phyloP scores from a whole-genome alignment of 2,797 vertebrate genomes.

The Acanthiza pusilla region DNA sequence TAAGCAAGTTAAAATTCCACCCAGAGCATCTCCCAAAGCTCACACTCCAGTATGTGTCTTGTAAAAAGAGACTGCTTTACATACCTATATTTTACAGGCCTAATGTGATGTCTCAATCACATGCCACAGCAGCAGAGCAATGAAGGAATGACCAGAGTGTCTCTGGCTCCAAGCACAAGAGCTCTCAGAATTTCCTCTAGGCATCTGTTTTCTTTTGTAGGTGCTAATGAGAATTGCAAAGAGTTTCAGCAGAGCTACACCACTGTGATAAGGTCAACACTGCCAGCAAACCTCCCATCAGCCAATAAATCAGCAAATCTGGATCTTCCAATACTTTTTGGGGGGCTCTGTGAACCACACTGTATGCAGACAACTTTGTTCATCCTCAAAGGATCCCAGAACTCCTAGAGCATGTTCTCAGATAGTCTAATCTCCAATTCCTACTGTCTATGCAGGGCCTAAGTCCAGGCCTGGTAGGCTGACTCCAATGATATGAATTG shows the following conservation, averaged over 20 bases:
- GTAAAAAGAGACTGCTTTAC: background rate
- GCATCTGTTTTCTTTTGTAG: background rate
- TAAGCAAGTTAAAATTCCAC: background rate
- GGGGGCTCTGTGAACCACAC: accelerated
- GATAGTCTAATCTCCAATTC: background rate
- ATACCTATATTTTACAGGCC: background rate
- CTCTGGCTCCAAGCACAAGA: background rate
- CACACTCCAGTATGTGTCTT: background rate
- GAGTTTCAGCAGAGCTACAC: background rate
- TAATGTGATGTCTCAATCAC: background rate
- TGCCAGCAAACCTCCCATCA: background rate
- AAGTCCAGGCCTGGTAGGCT: background rate
- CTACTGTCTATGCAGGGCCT: background rate
- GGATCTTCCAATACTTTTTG: background rate
- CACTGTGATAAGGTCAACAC: background rate
- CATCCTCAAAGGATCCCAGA: background rate
- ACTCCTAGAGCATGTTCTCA: background rate
- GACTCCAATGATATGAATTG: background rate
- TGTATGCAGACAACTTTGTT: background rate
- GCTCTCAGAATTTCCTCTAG: background rate
- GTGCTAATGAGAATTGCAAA: background rate
- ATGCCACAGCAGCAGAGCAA: background rate
- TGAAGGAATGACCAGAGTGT: background rate
- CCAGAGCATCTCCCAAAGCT: background rate
- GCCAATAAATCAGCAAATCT: background rate